phyloP scores from a whole-genome alignment of 2,888 invertebrate genomes.

The Agrotis clavis region DNA sequence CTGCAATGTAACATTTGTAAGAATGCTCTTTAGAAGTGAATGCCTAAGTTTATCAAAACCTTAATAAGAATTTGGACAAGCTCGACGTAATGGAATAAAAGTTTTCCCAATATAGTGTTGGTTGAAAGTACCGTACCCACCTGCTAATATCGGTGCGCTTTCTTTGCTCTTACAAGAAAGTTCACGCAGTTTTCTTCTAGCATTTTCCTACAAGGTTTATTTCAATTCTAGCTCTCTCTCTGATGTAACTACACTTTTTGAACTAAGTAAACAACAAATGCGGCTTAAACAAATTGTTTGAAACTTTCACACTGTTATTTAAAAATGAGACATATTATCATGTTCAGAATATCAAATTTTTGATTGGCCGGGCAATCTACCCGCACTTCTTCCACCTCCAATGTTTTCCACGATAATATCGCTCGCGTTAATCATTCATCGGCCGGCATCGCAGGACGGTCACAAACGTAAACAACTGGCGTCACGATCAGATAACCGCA shows the following conservation, averaged over 20 bases:
- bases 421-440: slow-evolving; percentile 41
- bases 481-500: slow-evolving; percentile 73
- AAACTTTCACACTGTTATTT: neutral
- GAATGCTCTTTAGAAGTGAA: too few relatives aligned
- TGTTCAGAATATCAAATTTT: neutral
- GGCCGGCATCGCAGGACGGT: slow-evolving; percentile 37
- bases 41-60: too few relatives aligned
- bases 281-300: neutral
- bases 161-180: too few relatives aligned
- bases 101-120: too few relatives aligned
- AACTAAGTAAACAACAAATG: slow-evolving; percentile 13
- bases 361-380: neutral
- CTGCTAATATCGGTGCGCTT: too few relatives aligned
- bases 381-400: slow-evolving; percentile 7
- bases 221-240: neutral
- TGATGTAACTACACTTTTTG: neutral
- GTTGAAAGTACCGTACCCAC: neutral
- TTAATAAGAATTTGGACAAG: too few relatives aligned
- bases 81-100: too few relatives aligned
- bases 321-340: too few relatives aligned
- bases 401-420: slow-evolving; percentile 29
- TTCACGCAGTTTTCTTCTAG: neutral
- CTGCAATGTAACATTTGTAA: too few relatives aligned
- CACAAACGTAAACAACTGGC: slow-evolving; percentile 69
- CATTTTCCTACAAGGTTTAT: neutral